These are phyloP conservation scores for Urocitellus parryii DNA, from an alignment of 2,113 vertebrate species.

Conservation along the genomic window DNA sequence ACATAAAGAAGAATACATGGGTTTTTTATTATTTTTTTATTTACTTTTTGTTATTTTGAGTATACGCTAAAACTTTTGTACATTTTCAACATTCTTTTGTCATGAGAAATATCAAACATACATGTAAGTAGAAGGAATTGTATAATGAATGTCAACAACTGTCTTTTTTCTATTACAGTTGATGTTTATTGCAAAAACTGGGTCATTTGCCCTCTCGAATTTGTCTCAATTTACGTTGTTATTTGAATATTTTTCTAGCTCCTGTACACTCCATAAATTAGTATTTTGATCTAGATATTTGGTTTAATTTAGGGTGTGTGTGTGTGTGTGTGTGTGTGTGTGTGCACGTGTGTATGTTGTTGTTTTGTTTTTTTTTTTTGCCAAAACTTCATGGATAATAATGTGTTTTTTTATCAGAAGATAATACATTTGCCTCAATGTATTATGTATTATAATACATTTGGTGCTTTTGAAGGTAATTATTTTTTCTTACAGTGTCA, in stretches of 20 bases:
- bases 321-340: too few species aligned
- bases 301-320: neutral
- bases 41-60: constrained; percentile 40
- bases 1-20: constrained; percentile 36
- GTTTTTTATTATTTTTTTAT: constrained; percentile 45
- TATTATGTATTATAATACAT: too few species aligned
- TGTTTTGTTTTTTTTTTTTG: neutral
- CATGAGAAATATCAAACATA: constrained; percentile 7
- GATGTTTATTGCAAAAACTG: constrained; percentile 46
- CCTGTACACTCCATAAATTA: neutral
- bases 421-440: constrained; percentile 48
- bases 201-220: constrained; percentile 15
- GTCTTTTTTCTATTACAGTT: neutral
- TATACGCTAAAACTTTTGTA: constrained; percentile 40
- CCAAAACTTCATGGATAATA: neutral
- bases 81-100: constrained; percentile 31
- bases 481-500: constrained; percentile 38
- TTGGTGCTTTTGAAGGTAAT: constrained; percentile 17
- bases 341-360: neutral
- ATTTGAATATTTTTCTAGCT: constrained; percentile 5
- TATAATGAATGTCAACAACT: neutral
- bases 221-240: constrained; percentile 15
- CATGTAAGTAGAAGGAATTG: neutral
- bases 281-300: constrained; percentile 5
- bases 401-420: neutral